Percentiles rank a stretch among this genome's conserved stretches.
Evolutionary conservation across 2,888 invertebrate species (phyloP).

Genomic region (Aporophyla nigra): DNA sequence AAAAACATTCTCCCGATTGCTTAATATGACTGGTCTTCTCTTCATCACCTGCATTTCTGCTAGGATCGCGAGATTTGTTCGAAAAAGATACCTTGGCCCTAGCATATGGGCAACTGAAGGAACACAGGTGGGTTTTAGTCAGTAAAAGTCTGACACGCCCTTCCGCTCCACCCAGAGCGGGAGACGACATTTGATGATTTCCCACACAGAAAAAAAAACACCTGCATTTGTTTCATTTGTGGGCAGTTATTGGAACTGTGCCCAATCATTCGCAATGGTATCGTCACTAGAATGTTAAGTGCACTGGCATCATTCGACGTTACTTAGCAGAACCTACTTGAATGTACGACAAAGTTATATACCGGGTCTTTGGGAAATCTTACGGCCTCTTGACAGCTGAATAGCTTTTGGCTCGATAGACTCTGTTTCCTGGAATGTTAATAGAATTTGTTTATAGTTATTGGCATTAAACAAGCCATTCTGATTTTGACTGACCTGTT

Average conservation of each 20-base stretch:
- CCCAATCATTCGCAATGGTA: conserved; percentile 37
- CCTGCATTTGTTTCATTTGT: conserved; percentile 8
- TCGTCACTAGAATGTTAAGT: conserved; percentile 40
- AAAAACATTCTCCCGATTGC: not conserved
- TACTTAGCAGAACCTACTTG: conserved; percentile 28
- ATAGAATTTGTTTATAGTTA: not conserved
- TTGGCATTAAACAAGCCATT: not conserved
- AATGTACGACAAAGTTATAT: conserved; percentile 5
- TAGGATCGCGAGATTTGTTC: no score
- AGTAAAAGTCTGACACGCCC: no score
- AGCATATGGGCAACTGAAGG: no score
- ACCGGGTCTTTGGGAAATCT: conserved; percentile 17
- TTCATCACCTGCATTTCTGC: not conserved
- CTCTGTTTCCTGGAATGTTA: conserved; percentile 19
- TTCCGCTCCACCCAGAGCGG: no score
- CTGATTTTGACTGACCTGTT: no score
- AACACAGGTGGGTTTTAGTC: no score
- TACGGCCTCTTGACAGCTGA: conserved; percentile 4
- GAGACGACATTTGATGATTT: no score
- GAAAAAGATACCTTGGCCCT: no score
- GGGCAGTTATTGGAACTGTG: conserved; percentile 41
- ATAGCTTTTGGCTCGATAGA: conserved; percentile 2
- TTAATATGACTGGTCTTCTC: not conserved
- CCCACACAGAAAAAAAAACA: no score
- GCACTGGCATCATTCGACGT: conserved; percentile 33